These are phyloP conservation scores for Strix uralensis DNA, from an alignment of 2,113 vertebrate genomes.

Conservation along the genomic window DNA sequence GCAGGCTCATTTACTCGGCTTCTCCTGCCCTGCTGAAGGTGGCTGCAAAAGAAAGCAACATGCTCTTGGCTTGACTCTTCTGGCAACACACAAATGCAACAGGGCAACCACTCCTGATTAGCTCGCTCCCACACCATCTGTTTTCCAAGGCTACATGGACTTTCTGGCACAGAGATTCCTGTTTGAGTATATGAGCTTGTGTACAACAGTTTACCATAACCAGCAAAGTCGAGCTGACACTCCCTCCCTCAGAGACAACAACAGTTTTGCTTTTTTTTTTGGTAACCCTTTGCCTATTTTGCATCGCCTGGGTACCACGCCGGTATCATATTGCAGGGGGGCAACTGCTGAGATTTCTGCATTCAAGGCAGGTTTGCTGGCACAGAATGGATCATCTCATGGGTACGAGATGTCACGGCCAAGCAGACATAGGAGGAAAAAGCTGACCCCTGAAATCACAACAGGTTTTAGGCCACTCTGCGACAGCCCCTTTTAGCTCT, in stretches of 20 bases:
- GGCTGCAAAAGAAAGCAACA: conserved; percentile 9
- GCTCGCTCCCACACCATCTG: conserved; percentile 55
- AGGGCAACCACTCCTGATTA: conserved; percentile 44
- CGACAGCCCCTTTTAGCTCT: not conserved
- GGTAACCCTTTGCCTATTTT: conserved; percentile 14
- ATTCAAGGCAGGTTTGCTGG: not conserved
- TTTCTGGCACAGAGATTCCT: conserved; percentile 47
- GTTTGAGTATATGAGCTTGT: conserved; percentile 35
- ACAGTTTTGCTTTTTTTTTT: not conserved
- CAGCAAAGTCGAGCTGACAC: conserved; percentile 35
- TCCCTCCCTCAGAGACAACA: conserved; percentile 34
- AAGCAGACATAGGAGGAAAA: not conserved
- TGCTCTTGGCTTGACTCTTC: conserved; percentile 35
- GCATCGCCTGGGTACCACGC: not conserved
- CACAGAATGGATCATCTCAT: not conserved
- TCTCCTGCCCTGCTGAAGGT: conserved; percentile 7
- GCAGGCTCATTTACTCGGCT: not conserved
- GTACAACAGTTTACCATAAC: conserved; percentile 59
- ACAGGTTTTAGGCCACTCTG: not conserved
- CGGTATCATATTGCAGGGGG: not conserved
- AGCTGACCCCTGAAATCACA: not conserved
- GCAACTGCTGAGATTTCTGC: not conserved
- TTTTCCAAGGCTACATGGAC: conserved; percentile 38
- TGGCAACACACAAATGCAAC: conserved; percentile 28
- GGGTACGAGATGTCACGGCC: not conserved